A percentile compares a stretch with the other conserved stretches of the same genome.
Evolutionary conservation across 1,140 invertebrate species (phyloP).

Genomic region (silkworm (Bombyx mori)): DNA sequence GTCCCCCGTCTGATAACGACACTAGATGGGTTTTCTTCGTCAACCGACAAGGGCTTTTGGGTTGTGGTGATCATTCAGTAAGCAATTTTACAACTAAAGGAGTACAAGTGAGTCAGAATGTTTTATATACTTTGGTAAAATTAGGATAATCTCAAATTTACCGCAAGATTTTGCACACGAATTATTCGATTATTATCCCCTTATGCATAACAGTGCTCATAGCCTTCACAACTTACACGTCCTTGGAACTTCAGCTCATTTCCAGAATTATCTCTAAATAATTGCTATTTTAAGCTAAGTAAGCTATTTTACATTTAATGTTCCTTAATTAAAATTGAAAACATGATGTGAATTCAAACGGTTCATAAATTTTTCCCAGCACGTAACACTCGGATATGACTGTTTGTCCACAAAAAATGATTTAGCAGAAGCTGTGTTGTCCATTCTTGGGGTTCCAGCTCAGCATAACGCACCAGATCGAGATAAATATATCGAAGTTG

Average conservation of each 20-base stretch:
- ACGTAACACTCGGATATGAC: constrained; percentile 45
- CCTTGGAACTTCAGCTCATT: too few relatives aligned
- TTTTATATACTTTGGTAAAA: too few relatives aligned
- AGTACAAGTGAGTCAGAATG: constrained; percentile 34
- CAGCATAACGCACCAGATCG: constrained; percentile 49
- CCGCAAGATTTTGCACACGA: too few relatives aligned
- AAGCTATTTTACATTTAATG: too few relatives aligned
- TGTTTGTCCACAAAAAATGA: constrained; percentile 27
- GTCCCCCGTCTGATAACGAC: constrained; percentile 30
- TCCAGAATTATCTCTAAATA: too few relatives aligned
- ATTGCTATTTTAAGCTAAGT: too few relatives aligned
- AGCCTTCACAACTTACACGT: too few relatives aligned
- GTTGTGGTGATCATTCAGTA: constrained; percentile 32
- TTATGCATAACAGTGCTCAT: too few relatives aligned
- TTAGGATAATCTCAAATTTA: too few relatives aligned
- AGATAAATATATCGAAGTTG: constrained; percentile 27
- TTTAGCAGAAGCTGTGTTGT: constrained; percentile 28
- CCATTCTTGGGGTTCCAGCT: constrained; percentile 39
- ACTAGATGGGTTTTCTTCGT: constrained; percentile 51
- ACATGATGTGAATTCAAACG: too few relatives aligned
- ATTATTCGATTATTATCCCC: too few relatives aligned
- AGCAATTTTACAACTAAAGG: constrained; percentile 38
- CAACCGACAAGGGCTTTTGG: constrained; percentile 37
- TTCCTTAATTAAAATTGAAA: too few relatives aligned
- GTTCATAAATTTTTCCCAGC: constrained; percentile 19